A percentile compares a stretch with the other conserved stretches of the same genome.
These are phyloP conservation scores for Grapholita molesta DNA, from an alignment of 1,140 invertebrate genomes.

Conservation along the genomic window DNA sequence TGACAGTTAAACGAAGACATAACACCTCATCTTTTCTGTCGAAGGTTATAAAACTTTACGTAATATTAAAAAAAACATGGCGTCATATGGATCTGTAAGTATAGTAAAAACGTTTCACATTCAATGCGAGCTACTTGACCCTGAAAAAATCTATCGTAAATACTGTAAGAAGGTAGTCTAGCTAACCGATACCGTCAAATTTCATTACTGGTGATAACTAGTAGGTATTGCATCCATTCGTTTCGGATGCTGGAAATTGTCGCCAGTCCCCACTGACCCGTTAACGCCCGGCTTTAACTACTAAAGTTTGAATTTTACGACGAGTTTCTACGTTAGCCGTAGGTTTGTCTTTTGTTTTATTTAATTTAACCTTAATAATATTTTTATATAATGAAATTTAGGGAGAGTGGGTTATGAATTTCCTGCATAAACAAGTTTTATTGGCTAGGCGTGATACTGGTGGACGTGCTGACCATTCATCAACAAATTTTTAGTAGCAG, in stretches of 20 bases:
- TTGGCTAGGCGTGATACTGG: too few species aligned
- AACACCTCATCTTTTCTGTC: too few species aligned
- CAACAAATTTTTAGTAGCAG: too few species aligned
- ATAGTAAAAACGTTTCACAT: not conserved
- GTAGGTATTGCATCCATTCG: not conserved
- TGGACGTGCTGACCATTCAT: too few species aligned
- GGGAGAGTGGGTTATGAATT: too few species aligned
- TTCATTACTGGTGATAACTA: not conserved
- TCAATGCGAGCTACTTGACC: not conserved
- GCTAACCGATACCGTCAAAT: not conserved
- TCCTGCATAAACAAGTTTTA: too few species aligned
- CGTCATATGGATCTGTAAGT: too few species aligned
- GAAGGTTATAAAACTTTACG: too few species aligned
- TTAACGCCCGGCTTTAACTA: not conserved
- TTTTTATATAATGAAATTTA: not conserved
- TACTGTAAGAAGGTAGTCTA: too few species aligned
- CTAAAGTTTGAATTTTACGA: conserved; percentile 11
- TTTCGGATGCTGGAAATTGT: not conserved
- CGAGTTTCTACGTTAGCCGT: not conserved
- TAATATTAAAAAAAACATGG: too few species aligned
- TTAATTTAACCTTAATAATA: not conserved
- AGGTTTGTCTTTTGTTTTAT: not conserved
- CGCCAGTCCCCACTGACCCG: not conserved
- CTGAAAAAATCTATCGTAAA: too few species aligned
- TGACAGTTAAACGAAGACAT: too few species aligned